These are phyloP conservation scores for Sylvilagus floridanus DNA, from an alignment of 2,797 vertebrate species.

Conservation along the genomic window DNA sequence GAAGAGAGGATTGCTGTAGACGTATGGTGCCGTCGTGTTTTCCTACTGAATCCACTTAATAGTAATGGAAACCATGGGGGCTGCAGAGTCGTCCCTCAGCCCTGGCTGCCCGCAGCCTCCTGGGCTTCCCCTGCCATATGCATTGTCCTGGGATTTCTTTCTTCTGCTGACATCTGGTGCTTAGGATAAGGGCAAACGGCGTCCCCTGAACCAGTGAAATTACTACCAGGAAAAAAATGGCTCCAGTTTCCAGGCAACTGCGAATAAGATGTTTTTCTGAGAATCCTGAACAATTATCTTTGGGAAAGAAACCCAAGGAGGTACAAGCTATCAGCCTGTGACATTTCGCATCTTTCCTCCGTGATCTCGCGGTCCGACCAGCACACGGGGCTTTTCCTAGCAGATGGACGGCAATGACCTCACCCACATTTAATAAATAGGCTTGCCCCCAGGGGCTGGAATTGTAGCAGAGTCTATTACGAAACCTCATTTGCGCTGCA, in stretches of 20 bases:
- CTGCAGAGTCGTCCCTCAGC: neutral
- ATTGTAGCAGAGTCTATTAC: conserved; percentile 68
- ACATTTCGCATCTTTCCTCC: neutral
- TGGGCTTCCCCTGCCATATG: conserved; percentile 50
- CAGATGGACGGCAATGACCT: conserved; percentile 56
- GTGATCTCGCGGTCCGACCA: neutral
- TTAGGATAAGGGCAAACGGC: conserved; percentile 14
- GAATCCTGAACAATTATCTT: neutral
- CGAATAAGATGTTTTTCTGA: conserved; percentile 40
- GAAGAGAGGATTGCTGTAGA: neutral
- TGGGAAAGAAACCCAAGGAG: neutral
- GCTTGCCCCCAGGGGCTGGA: conserved; percentile 32
- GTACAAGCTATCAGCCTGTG: neutral
- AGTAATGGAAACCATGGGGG: neutral
- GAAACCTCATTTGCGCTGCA: conserved; percentile 63
- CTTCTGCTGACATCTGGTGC: conserved; percentile 62
- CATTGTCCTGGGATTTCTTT: conserved; percentile 58
- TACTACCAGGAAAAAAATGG: neutral
- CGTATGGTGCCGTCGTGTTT: neutral
- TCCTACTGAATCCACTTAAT: neutral
- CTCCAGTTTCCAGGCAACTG: conserved; percentile 6
- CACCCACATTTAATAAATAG: conserved; percentile 22
- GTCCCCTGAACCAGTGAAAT: conserved; percentile 51
- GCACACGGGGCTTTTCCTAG: neutral
- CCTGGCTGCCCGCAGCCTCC: neutral